phyloP scores from a whole-genome alignment of 2,113 vertebrate genomes.

The Erinaceus europaeus region DNA sequence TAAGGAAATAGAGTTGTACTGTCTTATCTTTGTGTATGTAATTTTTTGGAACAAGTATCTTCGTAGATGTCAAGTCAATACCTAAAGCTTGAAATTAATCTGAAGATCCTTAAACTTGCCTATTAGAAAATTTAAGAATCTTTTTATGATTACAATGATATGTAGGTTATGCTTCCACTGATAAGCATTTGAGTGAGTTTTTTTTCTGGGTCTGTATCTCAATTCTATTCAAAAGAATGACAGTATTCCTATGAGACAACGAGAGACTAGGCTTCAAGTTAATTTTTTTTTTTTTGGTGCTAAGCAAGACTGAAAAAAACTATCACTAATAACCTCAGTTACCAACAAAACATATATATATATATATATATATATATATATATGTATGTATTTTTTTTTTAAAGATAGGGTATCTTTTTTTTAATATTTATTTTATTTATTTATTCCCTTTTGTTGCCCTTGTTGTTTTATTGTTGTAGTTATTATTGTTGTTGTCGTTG shows the following conservation, averaged over 20 bases:
- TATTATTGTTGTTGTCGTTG: too few species aligned
- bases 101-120: conserved; percentile 18
- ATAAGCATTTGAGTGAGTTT: not conserved
- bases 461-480: too few species aligned
- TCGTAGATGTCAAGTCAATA: not conserved
- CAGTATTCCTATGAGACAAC: not conserved
- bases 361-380: too few species aligned
- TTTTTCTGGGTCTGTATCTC: not conserved
- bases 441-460: too few species aligned
- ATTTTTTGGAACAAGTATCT: conserved; percentile 1
- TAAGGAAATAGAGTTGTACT: not conserved
- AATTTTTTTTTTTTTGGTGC: conserved; percentile 5
- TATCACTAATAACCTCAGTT: conserved; percentile 6
- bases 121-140: conserved; percentile 10
- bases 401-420: too few species aligned
- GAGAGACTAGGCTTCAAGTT: conserved; percentile 16
- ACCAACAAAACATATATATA: conserved; percentile 22
- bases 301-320: conserved; percentile 36
- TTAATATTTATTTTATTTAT: too few species aligned
- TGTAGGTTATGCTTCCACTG: conserved; percentile 17
- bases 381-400: too few species aligned
- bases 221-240: not conserved
- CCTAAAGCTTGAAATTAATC: not conserved
- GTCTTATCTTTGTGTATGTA: conserved; percentile 21
- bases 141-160: not conserved